A percentile compares a stretch with the other conserved stretches of the same genome.
These are phyloP conservation scores for Pemphigus obesinymphae DNA, from an alignment of 1,140 invertebrate genomes.

Conservation along the genomic window DNA sequence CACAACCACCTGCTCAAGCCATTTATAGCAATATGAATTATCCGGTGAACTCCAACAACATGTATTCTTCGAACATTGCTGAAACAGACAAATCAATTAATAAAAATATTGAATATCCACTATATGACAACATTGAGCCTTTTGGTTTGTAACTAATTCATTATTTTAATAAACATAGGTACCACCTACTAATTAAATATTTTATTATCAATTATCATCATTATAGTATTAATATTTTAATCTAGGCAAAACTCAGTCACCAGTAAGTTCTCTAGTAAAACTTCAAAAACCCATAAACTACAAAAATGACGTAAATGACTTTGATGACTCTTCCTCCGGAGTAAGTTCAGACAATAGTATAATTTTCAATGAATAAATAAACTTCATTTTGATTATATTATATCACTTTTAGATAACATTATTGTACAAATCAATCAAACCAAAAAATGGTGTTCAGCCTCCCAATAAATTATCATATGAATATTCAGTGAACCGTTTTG, in stretches of 20 bases:
- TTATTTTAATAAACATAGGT: constrained; percentile 45
- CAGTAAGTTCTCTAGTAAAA: constrained; percentile 75
- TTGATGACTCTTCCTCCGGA: background rate
- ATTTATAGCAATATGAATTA: constrained; percentile 17
- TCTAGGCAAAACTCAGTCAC: constrained; percentile 64
- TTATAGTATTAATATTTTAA: constrained; percentile 43
- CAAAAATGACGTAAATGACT: constrained; percentile 50
- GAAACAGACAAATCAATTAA: background rate
- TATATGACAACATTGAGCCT: constrained; percentile 21
- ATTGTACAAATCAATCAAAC: constrained; percentile 82
- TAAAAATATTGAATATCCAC: no score
- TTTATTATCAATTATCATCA: background rate
- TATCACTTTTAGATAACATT: constrained; percentile 60
- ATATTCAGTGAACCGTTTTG: no score
- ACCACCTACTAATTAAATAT: background rate
- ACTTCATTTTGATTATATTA: constrained; percentile 21
- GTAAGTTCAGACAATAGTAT: no score
- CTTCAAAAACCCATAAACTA: constrained; percentile 62
- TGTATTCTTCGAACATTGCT: background rate
- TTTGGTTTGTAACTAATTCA: constrained; percentile 46
- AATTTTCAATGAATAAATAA: constrained; percentile 29
- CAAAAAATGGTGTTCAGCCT: no score
- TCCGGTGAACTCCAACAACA: background rate
- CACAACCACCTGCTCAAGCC: constrained; percentile 45
- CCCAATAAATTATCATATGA: no score